phyloP scores from a whole-genome alignment of 2,113 vertebrate genomes.

The Dromas ardeola region DNA sequence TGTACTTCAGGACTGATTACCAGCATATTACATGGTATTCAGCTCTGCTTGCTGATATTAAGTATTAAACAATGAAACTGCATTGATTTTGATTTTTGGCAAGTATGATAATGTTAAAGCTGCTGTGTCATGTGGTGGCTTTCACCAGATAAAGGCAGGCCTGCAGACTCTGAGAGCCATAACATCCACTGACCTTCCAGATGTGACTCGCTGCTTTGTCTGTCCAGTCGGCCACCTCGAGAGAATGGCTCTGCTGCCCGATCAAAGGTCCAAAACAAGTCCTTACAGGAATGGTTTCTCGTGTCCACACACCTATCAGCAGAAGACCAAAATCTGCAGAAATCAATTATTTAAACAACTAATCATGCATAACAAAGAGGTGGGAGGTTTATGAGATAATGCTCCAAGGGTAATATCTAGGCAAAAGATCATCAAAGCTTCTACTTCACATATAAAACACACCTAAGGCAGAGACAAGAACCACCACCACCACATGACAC shows the following conservation, averaged over 20 bases:
- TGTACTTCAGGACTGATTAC: not conserved
- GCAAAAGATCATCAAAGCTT: constrained; percentile 47
- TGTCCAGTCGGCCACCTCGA: constrained; percentile 92
- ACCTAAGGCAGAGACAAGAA: constrained; percentile 61
- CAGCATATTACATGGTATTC: not conserved
- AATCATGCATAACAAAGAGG: not conserved
- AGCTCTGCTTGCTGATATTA: not conserved
- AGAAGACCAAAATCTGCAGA: constrained; percentile 32
- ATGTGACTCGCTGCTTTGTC: constrained; percentile 91
- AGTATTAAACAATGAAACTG: not conserved
- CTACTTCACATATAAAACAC: constrained; percentile 47
- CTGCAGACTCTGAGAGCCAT: not conserved
- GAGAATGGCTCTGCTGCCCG: constrained; percentile 92
- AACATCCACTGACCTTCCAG: constrained; percentile 89
- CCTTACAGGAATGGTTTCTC: constrained; percentile 88
- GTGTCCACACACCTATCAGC: constrained; percentile 88
- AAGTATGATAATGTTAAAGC: not conserved
- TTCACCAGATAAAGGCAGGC: not conserved
- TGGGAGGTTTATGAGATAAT: not conserved
- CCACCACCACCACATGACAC: constrained; percentile 49
- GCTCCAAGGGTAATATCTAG: constrained; percentile 30
- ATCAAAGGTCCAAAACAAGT: constrained; percentile 97
- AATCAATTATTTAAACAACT: constrained; percentile 9
- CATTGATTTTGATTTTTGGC: not conserved
- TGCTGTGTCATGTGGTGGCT: not conserved